These are phyloP conservation scores for Cheirogaleus medius DNA, from an alignment of 2,113 vertebrate genomes.

Conservation along the genomic window DNA sequence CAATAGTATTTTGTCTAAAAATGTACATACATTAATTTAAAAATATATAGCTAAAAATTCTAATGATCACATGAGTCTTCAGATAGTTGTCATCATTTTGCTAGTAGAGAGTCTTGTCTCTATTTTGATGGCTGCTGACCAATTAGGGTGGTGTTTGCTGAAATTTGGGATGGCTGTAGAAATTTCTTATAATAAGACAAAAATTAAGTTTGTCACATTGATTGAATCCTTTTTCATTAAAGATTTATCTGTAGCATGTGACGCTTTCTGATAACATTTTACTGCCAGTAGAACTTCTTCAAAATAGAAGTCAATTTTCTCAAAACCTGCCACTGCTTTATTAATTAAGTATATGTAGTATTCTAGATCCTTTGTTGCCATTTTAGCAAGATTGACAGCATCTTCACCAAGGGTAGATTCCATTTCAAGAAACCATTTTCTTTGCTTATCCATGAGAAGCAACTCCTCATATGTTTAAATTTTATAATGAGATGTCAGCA, in stretches of 20 bases:
- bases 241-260: not conserved
- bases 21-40: not conserved
- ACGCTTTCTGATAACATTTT: not conserved
- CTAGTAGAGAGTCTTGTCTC: not conserved
- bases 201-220: not conserved
- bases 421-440: not conserved
- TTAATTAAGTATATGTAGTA: not conserved
- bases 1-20: not conserved
- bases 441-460: not conserved
- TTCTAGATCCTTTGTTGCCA: not conserved
- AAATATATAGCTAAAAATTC: not conserved
- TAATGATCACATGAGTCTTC: not conserved
- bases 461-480: not conserved
- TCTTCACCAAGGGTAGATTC: not conserved
- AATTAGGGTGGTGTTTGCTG: not conserved
- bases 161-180: not conserved
- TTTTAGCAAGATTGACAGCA: not conserved
- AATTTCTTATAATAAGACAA: not conserved
- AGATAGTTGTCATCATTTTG: not conserved
- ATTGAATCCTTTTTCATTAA: not conserved
- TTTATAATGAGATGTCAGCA: not conserved
- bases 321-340: not conserved
- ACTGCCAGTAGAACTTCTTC: not conserved
- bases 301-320: not conserved
- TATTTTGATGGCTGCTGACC: not conserved